These are phyloP conservation scores for Erythrocebus patas DNA, from an alignment of 2,113 vertebrate genomes.

Conservation along the genomic window DNA sequence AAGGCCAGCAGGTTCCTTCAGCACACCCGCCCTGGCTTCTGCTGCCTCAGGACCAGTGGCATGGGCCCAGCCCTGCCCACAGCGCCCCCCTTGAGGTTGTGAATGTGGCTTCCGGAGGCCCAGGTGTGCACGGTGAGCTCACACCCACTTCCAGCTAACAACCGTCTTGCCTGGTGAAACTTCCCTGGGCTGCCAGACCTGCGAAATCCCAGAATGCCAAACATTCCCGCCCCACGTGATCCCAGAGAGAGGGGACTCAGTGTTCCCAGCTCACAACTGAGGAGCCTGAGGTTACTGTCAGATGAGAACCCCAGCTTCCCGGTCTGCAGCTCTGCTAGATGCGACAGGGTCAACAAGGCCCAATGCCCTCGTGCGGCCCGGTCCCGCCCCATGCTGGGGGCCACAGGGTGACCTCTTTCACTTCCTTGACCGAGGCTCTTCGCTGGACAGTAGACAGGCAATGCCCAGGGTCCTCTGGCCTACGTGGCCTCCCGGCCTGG, in stretches of 20 bases:
- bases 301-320: rapidly evolving
- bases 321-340: background rate
- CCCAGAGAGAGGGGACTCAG: background rate
- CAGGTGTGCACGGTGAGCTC: background rate
- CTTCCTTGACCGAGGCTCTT: background rate
- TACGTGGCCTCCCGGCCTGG: background rate
- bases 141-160: background rate
- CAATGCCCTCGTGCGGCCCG: rapidly evolving
- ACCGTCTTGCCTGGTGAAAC: background rate
- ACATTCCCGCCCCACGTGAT: background rate
- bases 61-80: background rate
- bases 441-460: background rate
- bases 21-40: rapidly evolving
- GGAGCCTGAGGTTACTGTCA: background rate
- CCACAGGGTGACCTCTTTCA: background rate
- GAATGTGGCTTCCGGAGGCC: background rate
- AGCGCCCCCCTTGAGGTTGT: rapidly evolving
- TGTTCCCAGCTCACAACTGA: rapidly evolving
- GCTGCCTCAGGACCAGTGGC: background rate
- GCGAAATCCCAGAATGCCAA: rapidly evolving
- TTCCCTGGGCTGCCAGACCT: background rate
- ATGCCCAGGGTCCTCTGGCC: rapidly evolving
- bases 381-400: background rate
- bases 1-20: rapidly evolving
- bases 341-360: rapidly evolving